Conservation (phyloP, 2,113 vertebrate species). For the Nestor notabilis region DNA sequence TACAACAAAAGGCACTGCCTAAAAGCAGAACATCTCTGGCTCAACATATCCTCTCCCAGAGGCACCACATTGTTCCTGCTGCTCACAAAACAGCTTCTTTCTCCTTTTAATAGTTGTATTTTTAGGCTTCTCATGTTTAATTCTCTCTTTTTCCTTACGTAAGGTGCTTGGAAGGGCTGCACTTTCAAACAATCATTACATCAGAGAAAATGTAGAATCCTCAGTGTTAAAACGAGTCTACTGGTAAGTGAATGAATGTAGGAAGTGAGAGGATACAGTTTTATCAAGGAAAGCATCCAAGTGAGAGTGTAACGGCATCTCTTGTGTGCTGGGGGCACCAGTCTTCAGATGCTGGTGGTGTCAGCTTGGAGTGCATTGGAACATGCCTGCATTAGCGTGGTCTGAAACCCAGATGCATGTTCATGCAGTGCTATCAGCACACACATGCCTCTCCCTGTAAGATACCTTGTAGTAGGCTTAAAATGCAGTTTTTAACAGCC, state of each 20-base stretch:
- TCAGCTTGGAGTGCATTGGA: background rate
- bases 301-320: background rate
- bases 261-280: conserved; percentile 12
- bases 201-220: conserved; percentile 60
- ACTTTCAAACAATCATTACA: conserved; percentile 67
- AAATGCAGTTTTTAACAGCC: background rate
- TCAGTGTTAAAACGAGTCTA: conserved; percentile 36
- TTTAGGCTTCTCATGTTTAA: conserved; percentile 57
- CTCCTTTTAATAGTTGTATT: conserved; percentile 54
- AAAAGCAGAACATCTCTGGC: conserved; percentile 58
- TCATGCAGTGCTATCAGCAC: background rate
- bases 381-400: background rate
- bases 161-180: conserved; percentile 51
- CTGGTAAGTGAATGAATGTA: conserved; percentile 32
- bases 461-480: background rate
- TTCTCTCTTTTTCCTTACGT: conserved; percentile 41
- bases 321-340: background rate
- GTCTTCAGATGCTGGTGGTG: background rate
- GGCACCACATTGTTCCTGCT: conserved; percentile 18
- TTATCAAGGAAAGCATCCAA: background rate
- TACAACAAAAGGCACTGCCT: conserved; percentile 43
- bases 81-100: conserved; percentile 46
- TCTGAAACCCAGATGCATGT: background rate
- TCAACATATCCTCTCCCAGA: conserved; percentile 27
- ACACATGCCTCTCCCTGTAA: background rate